phyloP scores from a whole-genome alignment of 2,888 invertebrate genomes.

The Cyclophora albipunctata region DNA sequence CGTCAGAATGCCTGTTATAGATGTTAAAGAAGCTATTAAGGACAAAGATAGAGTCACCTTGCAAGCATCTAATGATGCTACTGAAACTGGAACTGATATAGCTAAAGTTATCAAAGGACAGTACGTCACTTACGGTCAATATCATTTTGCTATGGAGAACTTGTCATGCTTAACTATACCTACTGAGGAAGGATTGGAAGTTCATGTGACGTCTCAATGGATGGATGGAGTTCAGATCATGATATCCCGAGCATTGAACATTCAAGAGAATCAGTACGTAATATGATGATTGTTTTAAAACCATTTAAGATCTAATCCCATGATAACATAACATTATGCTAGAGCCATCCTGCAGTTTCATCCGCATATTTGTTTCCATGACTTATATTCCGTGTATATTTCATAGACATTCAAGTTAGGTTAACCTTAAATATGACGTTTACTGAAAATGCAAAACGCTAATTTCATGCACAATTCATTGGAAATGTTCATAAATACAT shows the following conservation, averaged over 20 bases:
- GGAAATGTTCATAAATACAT: background rate
- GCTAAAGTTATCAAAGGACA: conserved; percentile 65
- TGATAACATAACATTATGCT: no score
- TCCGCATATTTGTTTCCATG: no score
- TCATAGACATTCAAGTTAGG: no score
- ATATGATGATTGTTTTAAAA: no score
- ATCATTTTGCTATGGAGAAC: conserved; percentile 84
- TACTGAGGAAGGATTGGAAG: conserved; percentile 80
- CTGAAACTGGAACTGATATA: conserved; percentile 47
- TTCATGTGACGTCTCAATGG: conserved; percentile 77
- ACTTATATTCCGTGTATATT: no score
- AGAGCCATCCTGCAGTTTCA: no score
- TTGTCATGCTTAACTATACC: conserved; percentile 78
- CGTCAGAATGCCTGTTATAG: conserved; percentile 40
- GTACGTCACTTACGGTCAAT: conserved; percentile 75
- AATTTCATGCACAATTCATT: no score
- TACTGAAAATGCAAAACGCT: no score
- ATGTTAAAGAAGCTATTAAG: conserved; percentile 31
- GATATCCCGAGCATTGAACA: conserved; percentile 65
- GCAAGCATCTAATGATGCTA: conserved; percentile 22
- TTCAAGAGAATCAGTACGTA: conserved; percentile 75
- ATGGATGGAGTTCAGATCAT: conserved; percentile 73
- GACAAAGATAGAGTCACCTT: conserved; percentile 29
- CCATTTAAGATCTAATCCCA: no score
- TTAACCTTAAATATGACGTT: no score